Evolutionary conservation across 2,888 invertebrate species (phyloP), one percentile per base, ranked within the genome.

Genomic region (Orchestes rusci): DNA sequence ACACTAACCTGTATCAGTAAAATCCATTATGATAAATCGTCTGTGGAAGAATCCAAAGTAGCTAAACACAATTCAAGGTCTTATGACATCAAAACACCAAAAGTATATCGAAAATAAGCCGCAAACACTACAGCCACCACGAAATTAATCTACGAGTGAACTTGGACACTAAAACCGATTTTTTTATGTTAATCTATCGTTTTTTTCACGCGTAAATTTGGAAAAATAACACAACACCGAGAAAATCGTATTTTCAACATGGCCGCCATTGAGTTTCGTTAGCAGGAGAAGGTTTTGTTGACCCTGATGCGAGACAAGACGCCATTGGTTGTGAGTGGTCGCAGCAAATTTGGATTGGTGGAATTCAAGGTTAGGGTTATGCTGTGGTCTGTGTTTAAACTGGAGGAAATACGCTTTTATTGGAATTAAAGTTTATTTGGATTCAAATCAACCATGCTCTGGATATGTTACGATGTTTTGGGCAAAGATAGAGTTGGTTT

Each of bases 231-330:
- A 64, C 64, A 67, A 67, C 65, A 67, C 62, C 58, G 41, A 48
- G 48, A 62, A 66, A 66, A 67, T 62, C 64, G 66, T 67, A 67
- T 69, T 68, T 70, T 69, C 70, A 70, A 70, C 67, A 70, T 70
- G 70, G 70, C 70, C 66, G 70, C 65, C 63, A 60, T 63, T 63
- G 67, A 67, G 68, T 66, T 68, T 67, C 63, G 67, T 65, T 68
- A 65, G 68, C 67, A 67, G 65, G n/a, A 68, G 65, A 67, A 69
- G 68, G 67, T 69, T 69, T 69, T 70, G 70, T 70, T 70, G 70
- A 70, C 70, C 70, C 69, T 69, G 69, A 67, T 63, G 60, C 57
- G 56, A 53, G 52, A 56, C 55, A 55, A 53, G 49, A 56, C 59
- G 53, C 61, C 54, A 69, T 70, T 70, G 69, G 69, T 59, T 55